Base-by-base conservation (phyloP, 2,113 vertebrate genomes). In the Tachysurus fulvidraco region DNA sequence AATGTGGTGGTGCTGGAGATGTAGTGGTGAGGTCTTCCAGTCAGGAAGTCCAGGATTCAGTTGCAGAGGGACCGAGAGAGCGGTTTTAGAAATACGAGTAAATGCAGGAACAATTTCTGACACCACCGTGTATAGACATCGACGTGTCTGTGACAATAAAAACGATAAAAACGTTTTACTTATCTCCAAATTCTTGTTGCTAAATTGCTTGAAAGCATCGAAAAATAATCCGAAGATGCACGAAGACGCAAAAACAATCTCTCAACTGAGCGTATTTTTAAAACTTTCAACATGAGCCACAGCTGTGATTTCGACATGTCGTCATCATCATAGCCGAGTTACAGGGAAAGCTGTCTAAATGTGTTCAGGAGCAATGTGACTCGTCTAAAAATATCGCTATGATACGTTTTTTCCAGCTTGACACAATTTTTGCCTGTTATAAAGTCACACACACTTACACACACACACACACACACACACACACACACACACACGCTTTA, bases 401-500 rank as follows among this genome's bases (percentile, higher is more conserved):
- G 83, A 84, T 21, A 76, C 14, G 14, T 44, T 83, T 82, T 83
- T 84, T 84, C 83, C 83, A 60, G 14, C 25, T 46, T 17, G 36
- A 41, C 9, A 25, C 16, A 57, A 57, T 44, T 76, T 64, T 64
- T 44, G 11, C 44, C 69, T 19, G 0, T 36, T 74, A 30, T 41
- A 28, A 19, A 59, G 57, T 19, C 67, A 69, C 73, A 84, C 74
- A 50, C n/a, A 36, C 36, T 36, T 36, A 36, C 36, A 36, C 36
- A 36, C 36, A 36, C 36, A 36, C 36, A 36, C 2, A 50, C 46
- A 50, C 46, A 50, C 46, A 46, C 30, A 21, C 54, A 36, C 67
- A 88, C 44, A 57, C 21, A 73, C 52, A 83, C 80, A 78, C 16
- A 65, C 67, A 59, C n/a, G n/a, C 64, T 82, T 83, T 50, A 65